phyloP scores from a whole-genome alignment of 2,888 invertebrate species.

The Nasonovia ribisnigri region DNA sequence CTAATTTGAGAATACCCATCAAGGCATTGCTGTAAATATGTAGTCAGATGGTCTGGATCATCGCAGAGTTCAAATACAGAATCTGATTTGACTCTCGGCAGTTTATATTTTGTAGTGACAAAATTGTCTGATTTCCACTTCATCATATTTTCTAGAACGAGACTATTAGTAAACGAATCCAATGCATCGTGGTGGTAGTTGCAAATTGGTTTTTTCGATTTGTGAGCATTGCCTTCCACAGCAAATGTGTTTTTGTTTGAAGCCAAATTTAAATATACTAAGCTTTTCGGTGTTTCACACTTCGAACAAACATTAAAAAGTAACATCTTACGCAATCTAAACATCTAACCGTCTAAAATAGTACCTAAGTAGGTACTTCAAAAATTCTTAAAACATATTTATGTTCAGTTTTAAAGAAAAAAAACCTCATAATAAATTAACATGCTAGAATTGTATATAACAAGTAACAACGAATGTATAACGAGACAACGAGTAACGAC shows the following conservation, averaged over 20 bases:
- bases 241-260: background rate
- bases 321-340: background rate
- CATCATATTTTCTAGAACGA: background rate
- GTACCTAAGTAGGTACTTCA: background rate
- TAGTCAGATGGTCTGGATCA: constrained; percentile 14
- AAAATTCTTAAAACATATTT: background rate
- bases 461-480: too few species aligned
- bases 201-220: background rate
- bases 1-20: constrained; percentile 5
- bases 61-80: background rate
- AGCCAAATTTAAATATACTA: background rate
- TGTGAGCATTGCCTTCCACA: background rate
- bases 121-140: constrained; percentile 33
- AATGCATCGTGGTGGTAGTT: constrained; percentile 49
- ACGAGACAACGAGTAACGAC: background rate
- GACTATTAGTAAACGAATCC: constrained; percentile 8
- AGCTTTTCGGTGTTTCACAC: background rate
- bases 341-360: background rate
- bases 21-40: constrained; percentile 30
- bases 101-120: background rate
- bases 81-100: background rate
- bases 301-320: background rate
- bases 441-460: background rate
- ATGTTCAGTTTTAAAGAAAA: background rate
- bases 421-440: background rate